Base-by-base conservation (phyloP, 1,140 invertebrate species). In the Drosophila sturtevanti region DNA sequence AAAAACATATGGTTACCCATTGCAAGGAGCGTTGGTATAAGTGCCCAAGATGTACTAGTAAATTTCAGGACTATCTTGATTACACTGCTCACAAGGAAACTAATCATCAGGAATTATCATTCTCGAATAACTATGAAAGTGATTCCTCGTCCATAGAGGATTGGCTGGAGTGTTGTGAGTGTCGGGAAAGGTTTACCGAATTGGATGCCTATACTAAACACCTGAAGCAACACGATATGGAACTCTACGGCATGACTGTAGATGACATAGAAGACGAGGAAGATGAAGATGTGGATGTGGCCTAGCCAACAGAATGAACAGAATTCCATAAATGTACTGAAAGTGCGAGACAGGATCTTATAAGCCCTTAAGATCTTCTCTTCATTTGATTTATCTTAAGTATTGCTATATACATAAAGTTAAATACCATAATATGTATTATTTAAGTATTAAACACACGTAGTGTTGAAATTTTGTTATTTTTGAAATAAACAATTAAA, bases 1-100 rank as follows among this genome's bases (percentile, higher is more conserved):
- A 91, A 31, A 91, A 91, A 35, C 90, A 91, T 38, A 90, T 91
- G 90, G 82, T 89, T 4, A 91, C 90, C 0, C 90, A 91, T 66
- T 63, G 76, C 41, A 75, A 86, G 5, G 82, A 90, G n/a, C 82
- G 89, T 9, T 89, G 78, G 85, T 91, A 91, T 55, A 91, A 91
- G 65, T 91, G 90, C 14, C 59, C 77, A 0, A 59, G 75, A 9
- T 91, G 90, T 69, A 74, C 85, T 0, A 55, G 63, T 16, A 89
- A 91, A 14, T 91, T 70, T 37, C 72, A 80, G 12, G 89, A 91
- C 38, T 91, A 90, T 59, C 44, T 91, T 27, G 74, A 90, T 9
- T 91, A 90, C 12, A 72, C 73, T 3, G 80, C 80, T 22, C 90
- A 91, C 56, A 91, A 90, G 35, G 24, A 35, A 22, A 6, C 27